A percentile compares a stretch with the other conserved stretches of the same genome.
Evolutionary conservation across 2,888 invertebrate genomes (phyloP).

Genomic region (Drosophila emarginata): DNA sequence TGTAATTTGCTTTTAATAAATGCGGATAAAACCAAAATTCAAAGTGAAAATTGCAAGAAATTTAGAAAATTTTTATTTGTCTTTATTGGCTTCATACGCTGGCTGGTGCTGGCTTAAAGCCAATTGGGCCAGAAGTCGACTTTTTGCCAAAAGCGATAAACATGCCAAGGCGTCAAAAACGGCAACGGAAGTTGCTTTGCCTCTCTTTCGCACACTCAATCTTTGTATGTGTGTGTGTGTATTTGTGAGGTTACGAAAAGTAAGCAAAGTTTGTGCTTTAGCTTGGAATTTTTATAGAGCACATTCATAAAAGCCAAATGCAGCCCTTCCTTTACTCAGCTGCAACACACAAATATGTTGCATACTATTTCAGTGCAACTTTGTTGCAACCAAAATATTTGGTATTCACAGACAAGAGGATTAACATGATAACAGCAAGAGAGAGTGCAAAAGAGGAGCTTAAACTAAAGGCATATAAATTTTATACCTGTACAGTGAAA

Average conservation of each 20-base stretch:
- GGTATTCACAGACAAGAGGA: not conserved
- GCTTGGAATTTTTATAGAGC: constrained; percentile 32
- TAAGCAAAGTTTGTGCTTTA: constrained; percentile 35
- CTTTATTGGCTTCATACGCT: constrained; percentile 13
- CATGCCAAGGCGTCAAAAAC: constrained; percentile 66
- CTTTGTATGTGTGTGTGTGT: not conserved
- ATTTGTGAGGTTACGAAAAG: constrained; percentile 3
- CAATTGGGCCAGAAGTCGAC: constrained; percentile 36
- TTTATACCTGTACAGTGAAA: not conserved
- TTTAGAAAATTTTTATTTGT: constrained; percentile 8
- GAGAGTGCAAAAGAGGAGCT: not conserved
- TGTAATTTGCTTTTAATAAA: constrained; percentile 70
- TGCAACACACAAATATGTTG: constrained; percentile 35
- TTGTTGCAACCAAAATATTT: constrained; percentile 14
- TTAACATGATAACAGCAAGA: too few species aligned
- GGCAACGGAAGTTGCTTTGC: constrained; percentile 32
- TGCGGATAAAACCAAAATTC: constrained; percentile 45
- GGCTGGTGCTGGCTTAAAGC: constrained; percentile 28
- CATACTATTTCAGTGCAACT: constrained; percentile 38
- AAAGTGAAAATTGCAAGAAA: constrained; percentile 2
- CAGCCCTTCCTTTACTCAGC: constrained; percentile 13
- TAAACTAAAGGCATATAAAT: not conserved
- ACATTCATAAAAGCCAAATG: constrained; percentile 36
- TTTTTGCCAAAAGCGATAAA: constrained; percentile 47
- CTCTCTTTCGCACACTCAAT: not conserved